Base-by-base conservation (phyloP, 2,113 vertebrate species). In the Lepisosteus oculatus region DNA sequence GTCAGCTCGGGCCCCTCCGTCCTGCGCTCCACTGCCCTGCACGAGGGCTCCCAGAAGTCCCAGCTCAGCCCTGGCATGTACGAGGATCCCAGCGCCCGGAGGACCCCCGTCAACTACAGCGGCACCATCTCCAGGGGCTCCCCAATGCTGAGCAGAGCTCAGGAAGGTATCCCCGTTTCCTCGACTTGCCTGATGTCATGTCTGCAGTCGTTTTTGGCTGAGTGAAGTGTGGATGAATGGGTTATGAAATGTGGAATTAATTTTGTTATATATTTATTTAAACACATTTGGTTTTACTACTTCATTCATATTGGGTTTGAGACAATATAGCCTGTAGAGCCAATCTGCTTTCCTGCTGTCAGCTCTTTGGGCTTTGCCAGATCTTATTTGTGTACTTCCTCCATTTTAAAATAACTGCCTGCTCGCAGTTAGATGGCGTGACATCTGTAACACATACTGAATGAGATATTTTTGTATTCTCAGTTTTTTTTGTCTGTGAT, bases 31-130 rank as follows among this genome's bases (percentile, higher is more conserved):
- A 96, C 97, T 0, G 29, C 29, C 29, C 93, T 98, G 80, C 95
- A 97, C 63, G 98, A 99, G 85, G 83, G 90, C 78, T 88, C 93
- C 1, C 47, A 3, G 71, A 98, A 96, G 85, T 90, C 97, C 67
- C 97, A 99, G 79, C 90, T 96, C 69, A 99, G 97, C 87, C 97
- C 97, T 0, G 91, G 95, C 71, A 92, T 99, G 87, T 99, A 98
- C n/a, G 97, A 99, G 12, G 97, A 99, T 43, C 62, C 88, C 80
- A 94, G 90, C 44, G 95, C 97, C 69, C 93, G 96, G 70, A 93
- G 97, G 78, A 98, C 96, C 4, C 97, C 97, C 3, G 94, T 96
- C 73, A 95, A 93, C 77, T 99, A 99, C 71, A 91, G 90, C 61
- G 93, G 83, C 76, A 87, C 94, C 11, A 93, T 94, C 73, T 95